Base-by-base conservation (phyloP, 2,113 vertebrate genomes). In the Cheilinus undulatus region DNA sequence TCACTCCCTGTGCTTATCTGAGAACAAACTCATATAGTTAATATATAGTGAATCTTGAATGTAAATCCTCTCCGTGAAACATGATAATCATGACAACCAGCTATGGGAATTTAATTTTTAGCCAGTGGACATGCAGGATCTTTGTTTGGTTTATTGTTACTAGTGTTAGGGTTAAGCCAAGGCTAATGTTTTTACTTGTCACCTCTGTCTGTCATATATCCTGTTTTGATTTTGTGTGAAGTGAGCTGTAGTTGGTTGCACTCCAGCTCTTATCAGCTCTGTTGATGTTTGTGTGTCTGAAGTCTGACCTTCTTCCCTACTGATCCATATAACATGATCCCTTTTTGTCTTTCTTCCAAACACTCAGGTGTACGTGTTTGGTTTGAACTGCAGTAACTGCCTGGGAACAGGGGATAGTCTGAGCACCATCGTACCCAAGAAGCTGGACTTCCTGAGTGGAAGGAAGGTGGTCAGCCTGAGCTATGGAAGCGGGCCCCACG, bases 311-410 rank as follows among this genome's bases (percentile, higher is more conserved):
- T 45, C n/a, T 50, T 48, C 24, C 43, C 64, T 28, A 17, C 78
- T 69, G 61, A 45, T 73, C 51, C 50, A 50, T 17, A 51, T 23
- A 26, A 13, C 24, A 30, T 23, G 19, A 14, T n/a, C 20, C 56
- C 26, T 34, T 3, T 42, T 32, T 32, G 3, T 42, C 19, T 22
- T 19, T 13, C 57, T 34, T 38, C 9, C 15, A 32, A 50, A 10
- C 38, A 0, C 67, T 40, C 90, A 99, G 98, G 96, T 99, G 66
- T 97, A 93, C 88, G 96, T 96, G 56, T 95, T 99, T 88, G 98
- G 98, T 30, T 78, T 98, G 85, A 99, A 99, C 92, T 98, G 95
- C 87, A 98, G 96, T 84, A 98, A 96, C 92, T 99, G 97, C 80
- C 89, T 99, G 86, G 97, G 98, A 63, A 98, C 95, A 48, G 97